A percentile compares a stretch with the other conserved stretches of the same genome.
Conservation (phyloP, 2,888 invertebrate species). For the Pristionchus arcanus region DNA sequence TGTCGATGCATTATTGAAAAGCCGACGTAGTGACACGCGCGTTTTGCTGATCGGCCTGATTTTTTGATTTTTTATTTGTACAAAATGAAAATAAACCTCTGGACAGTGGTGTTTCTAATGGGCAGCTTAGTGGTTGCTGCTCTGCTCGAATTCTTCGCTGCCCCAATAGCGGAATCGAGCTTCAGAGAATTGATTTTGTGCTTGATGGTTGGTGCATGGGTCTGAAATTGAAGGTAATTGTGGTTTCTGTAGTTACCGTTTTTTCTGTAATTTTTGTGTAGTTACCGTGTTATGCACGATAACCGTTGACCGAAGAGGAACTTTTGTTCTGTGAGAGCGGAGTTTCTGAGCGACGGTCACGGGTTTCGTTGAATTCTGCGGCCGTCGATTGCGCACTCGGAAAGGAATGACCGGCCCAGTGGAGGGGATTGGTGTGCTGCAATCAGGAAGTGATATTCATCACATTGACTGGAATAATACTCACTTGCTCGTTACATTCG, state of each 20-base stretch:
- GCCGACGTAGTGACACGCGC: background rate
- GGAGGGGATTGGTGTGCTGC: background rate
- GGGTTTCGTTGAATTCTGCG: background rate
- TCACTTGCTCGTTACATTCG: background rate
- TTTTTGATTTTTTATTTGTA: background rate
- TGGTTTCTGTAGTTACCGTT: background rate
- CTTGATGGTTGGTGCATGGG: background rate
- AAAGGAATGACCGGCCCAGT: background rate
- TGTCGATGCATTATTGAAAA: background rate
- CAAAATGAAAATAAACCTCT: background rate
- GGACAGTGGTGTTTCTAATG: background rate
- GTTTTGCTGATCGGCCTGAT: background rate
- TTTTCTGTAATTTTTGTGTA: background rate
- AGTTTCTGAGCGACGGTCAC: background rate
- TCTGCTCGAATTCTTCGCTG: background rate
- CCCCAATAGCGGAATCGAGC: background rate
- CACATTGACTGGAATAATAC: background rate
- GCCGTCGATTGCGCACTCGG: background rate
- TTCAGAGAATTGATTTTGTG: background rate
- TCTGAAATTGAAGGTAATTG: background rate
- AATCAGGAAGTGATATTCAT: background rate
- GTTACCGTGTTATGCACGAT: background rate
- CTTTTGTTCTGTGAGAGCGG: background rate
- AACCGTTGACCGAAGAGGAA: background rate
- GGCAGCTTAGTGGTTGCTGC: slow-evolving; percentile 16